Base-by-base conservation (phyloP, 2,888 invertebrate species). In the Pandemis heparana region DNA sequence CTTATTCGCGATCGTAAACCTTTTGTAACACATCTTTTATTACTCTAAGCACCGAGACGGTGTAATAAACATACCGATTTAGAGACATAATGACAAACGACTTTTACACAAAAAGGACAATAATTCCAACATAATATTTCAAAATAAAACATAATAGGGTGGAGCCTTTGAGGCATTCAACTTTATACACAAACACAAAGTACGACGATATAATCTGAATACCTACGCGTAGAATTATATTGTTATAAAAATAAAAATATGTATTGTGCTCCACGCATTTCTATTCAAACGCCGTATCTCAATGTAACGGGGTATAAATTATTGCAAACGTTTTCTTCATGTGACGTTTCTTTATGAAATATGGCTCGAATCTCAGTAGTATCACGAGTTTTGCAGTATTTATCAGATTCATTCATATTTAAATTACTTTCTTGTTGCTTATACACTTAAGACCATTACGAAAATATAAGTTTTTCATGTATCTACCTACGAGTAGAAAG, bases 291-390 rank as follows among this genome's bases (percentile, higher is more conserved):
- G 69, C 48, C 75, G 76, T 73, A 63, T 73, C 64, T 46, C 72
- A 46, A 38, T 62, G 56, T 64, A 63, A 67, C 32, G 63, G 53
- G 72, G 72, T 70, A 70, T 77, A 75, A 78, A 77, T 79, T 77
- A 79, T 79, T 76, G 70, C 76, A 46, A 75, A 76, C 73, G 74
- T 75, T 76, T 75, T 77, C 75, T 78, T 76, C 75, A 76, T 78
- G 65, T 64, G 76, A 76, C 79, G 71, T 59, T 63, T 71, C 59
- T 69, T 68, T 71, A 65, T 76, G 77, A 79, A 77, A 76, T 77
- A 79, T 77, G 41, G 46, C 63, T 43, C 41, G n/a, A 68, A 73
- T 75, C 75, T 63, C 62, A 63, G 70, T 41, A 68, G 59, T 60
- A 60, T 61, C 53, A 59, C 62, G 56, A n/a, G 8, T 68, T 67